Conservation (phyloP, 2,888 invertebrate genomes). For the Idaea straminata region DNA sequence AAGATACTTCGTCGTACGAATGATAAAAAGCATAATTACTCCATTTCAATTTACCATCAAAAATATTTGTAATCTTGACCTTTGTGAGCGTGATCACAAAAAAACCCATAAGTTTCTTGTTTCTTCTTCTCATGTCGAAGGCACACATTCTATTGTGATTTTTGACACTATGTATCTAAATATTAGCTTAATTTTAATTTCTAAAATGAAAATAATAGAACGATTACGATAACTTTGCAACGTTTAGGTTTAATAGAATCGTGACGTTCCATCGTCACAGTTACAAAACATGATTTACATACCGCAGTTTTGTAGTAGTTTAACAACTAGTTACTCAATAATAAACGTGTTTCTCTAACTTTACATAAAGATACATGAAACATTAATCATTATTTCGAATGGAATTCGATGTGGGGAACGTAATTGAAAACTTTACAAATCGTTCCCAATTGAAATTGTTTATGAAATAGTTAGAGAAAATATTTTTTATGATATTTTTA, state of each 20-base stretch:
- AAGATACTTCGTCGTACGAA: no score
- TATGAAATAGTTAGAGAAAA: no score
- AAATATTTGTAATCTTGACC: no score
- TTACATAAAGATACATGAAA: slow-evolving; percentile 1
- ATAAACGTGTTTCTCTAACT: slow-evolving; percentile 2
- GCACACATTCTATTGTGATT: no score
- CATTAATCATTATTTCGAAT: neutral
- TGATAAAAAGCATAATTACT: no score
- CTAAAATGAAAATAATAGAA: neutral
- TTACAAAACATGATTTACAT: slow-evolving; percentile 20
- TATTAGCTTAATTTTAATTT: neutral
- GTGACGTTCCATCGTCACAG: slow-evolving; percentile 16
- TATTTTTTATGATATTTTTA: no score
- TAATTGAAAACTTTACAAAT: neutral
- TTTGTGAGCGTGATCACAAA: no score
- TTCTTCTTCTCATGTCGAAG: no score
- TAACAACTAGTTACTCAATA: slow-evolving; percentile 12
- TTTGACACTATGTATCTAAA: no score
- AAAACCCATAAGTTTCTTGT: no score
- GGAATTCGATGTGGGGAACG: neutral
- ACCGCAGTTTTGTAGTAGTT: slow-evolving; percentile 14
- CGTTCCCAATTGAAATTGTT: neutral
- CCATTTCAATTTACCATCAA: no score
- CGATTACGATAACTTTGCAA: neutral
- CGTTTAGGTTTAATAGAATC: slow-evolving; percentile 7